Evolutionary conservation across 2,888 invertebrate genomes (phyloP).

Genomic region (Mesorhabditis sp.): DNA sequence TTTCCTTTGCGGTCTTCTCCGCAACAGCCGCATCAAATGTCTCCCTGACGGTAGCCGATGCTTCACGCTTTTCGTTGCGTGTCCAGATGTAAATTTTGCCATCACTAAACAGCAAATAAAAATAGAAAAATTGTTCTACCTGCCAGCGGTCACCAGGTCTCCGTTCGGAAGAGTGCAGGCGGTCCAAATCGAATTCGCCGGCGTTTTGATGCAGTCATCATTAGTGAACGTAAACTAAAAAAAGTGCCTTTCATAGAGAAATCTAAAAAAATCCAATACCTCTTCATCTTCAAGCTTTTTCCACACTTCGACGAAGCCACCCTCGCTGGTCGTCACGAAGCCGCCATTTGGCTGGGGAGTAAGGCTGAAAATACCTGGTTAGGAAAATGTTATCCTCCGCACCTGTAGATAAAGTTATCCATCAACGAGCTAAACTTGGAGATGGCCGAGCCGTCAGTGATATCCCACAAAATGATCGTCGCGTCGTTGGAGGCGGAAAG

Average conservation of each 20-base stretch:
- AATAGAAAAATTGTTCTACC: constrained; percentile 56
- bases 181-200: constrained; percentile 85
- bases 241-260: neutral
- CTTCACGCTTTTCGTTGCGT: constrained; percentile 70
- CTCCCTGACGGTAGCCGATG: constrained; percentile 67
- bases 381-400: neutral
- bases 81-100: constrained; percentile 83
- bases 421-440: constrained; percentile 57
- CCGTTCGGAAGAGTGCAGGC: constrained; percentile 77
- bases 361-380: constrained; percentile 20
- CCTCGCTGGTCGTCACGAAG: constrained; percentile 43
- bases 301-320: constrained; percentile 47
- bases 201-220: constrained; percentile 66
- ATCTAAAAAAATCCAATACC: neutral
- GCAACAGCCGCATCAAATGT: constrained; percentile 74
- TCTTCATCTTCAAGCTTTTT: constrained; percentile 11
- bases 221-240: constrained; percentile 10
- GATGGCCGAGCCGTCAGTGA: constrained; percentile 74
- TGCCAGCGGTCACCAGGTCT: constrained; percentile 80
- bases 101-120: constrained; percentile 68
- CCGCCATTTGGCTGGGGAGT: constrained; percentile 19
- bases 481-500: constrained; percentile 90
- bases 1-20: constrained; percentile 43
- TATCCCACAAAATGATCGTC: constrained; percentile 77
- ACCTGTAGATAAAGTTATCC: constrained; percentile 51